Evolutionary conservation across 1,140 invertebrate genomes (phyloP), one percentile per base, ranked within the genome.

Genomic region (Phthorimaea operculella): DNA sequence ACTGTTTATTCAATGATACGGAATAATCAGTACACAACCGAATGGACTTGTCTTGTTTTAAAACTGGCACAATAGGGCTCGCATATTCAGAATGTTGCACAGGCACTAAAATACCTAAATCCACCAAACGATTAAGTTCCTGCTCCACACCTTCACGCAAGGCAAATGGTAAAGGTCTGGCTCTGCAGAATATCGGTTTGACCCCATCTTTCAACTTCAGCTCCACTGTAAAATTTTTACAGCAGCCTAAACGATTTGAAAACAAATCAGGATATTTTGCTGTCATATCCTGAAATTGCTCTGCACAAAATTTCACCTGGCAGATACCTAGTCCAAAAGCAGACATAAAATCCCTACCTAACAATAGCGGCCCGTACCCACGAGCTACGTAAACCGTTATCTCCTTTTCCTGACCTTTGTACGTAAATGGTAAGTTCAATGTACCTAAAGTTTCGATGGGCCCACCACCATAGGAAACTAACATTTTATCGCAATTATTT

Each of bases 31-130:
- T n/a, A n/a, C n/a, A 49, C 56, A 63, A 63, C 60, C 81, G 47
- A 5, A 77, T 61, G 36, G 49, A 51, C 8, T 81, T 80, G 33
- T 62, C 52, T 48, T 21, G 14, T 54, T 83, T 76, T 8, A 58
- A 44, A 0, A 77, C 64, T 1, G 66, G 64, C 1, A 85, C 70
- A 28, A 83, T 59, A 17, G 84, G 82, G 16, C 79, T 74, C 2
- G 74, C 83, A 72, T 74, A 86, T 9, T 74, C 58, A 14, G 63
- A 64, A 48, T 42, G 44, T 8, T 56, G 45, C 1, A 62, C 54
- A 0, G 51, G 51, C 44, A 34, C 34, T 34, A 65, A 33, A 5
- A 50, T 56, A 34, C 54, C 49, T 50, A 51, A 16, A 1, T 34
- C 14, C 1, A 56, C 28, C n/a, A 56, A 33, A 8, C 54, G 18